Percentiles rank a stretch among this genome's conserved stretches.
phyloP scores from a whole-genome alignment of 2,113 vertebrate species.

The Physeter macrocephalus region DNA sequence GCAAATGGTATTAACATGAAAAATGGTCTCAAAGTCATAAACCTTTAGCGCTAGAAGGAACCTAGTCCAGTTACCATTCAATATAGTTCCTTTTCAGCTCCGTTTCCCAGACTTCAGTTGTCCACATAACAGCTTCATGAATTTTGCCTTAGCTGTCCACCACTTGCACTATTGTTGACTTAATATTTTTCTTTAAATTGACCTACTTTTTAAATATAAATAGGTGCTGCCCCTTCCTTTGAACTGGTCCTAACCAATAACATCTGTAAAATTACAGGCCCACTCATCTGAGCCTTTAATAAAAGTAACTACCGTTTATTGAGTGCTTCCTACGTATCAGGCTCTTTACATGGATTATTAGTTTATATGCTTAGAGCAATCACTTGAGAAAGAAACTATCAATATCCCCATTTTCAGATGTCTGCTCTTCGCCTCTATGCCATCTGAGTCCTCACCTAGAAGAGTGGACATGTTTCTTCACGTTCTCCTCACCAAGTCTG shows the following conservation, averaged over 20 bases:
- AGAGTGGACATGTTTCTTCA: neutral
- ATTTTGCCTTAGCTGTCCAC: neutral
- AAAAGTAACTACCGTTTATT: constrained; percentile 21
- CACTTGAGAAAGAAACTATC: neutral
- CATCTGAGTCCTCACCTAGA: neutral
- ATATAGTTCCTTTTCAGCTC: neutral
- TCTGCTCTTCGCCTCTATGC: neutral
- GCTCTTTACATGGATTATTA: neutral
- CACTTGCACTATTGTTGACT: neutral
- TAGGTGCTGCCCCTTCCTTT: constrained; percentile 13
- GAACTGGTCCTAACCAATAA: constrained; percentile 10
- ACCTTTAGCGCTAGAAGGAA: neutral
- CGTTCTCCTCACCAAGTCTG: neutral
- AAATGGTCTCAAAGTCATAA: neutral
- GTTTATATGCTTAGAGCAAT: constrained; percentile 2
- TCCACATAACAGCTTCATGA: neutral
- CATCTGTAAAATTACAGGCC: neutral
- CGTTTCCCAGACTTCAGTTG: neutral
- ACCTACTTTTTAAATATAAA: neutral
- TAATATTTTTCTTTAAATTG: constrained; percentile 42
- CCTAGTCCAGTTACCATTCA: neutral
- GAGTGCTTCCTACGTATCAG: neutral
- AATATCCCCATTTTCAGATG: neutral
- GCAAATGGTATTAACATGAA: neutral
- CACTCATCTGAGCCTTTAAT: constrained; percentile 13